These are phyloP conservation scores for Indicator indicator DNA, from an alignment of 2,113 vertebrate species.

Conservation along the genomic window DNA sequence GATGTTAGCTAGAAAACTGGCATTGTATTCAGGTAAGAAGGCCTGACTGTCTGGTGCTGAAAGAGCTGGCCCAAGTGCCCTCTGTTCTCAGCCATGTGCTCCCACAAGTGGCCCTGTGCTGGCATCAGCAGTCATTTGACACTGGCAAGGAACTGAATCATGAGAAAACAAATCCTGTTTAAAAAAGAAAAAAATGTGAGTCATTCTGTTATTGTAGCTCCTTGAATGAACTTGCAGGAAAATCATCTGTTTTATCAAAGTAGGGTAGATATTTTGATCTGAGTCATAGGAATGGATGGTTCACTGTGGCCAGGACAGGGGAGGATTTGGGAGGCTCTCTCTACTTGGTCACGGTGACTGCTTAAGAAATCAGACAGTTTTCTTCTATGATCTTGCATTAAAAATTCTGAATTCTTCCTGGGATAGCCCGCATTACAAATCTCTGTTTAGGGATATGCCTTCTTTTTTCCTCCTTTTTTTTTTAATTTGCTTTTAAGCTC, in stretches of 20 bases:
- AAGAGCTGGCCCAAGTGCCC: not conserved
- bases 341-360: not conserved
- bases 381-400: not conserved
- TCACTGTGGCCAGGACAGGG: not conserved
- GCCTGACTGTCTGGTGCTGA: not conserved
- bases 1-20: not conserved
- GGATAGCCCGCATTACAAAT: not conserved
- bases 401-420: not conserved
- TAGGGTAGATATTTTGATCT: not conserved
- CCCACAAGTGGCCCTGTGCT: not conserved
- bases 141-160: not conserved
- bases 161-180: not conserved
- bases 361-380: not conserved
- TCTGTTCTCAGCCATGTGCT: not conserved
- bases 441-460: not conserved
- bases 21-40: not conserved
- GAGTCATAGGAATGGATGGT: not conserved
- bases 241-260: not conserved
- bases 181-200: not conserved
- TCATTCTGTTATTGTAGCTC: not conserved
- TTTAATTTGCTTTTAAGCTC: not conserved
- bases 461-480: not conserved
- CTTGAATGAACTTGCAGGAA: not conserved
- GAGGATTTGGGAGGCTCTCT: not conserved
- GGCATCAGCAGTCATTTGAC: not conserved